A percentile compares a stretch with the other conserved stretches of the same genome.
These are phyloP conservation scores for Chaenocephalus aceratus DNA, from an alignment of 2,113 vertebrate species.

Conservation along the genomic window DNA sequence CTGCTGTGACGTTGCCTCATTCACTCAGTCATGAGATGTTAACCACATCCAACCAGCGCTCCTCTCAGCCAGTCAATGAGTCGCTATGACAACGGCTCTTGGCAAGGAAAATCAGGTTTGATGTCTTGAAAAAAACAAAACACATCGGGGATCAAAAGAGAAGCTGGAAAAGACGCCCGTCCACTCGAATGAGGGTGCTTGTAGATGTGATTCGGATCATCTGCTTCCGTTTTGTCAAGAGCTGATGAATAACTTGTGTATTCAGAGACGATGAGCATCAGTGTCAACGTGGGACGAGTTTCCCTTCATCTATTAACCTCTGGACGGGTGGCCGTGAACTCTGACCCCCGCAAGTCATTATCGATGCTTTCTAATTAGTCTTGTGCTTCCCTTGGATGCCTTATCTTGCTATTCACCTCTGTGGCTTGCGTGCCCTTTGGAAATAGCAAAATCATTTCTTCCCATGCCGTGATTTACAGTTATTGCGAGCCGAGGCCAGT, in stretches of 20 bases:
- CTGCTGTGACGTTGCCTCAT: constrained; percentile 42
- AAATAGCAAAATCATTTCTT: constrained; percentile 79
- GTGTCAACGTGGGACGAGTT: constrained; percentile 52
- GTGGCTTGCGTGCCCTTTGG: constrained; percentile 61
- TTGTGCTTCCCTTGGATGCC: constrained; percentile 65
- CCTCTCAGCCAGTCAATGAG: constrained; percentile 49
- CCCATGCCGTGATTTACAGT: constrained; percentile 78
- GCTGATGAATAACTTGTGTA: constrained; percentile 55
- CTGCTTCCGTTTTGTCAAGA: constrained; percentile 39
- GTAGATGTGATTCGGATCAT: constrained; percentile 47
- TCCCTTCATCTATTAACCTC: constrained; percentile 75
- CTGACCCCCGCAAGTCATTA: constrained; percentile 55
- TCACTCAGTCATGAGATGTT: constrained; percentile 53
- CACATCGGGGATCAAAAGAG: constrained; percentile 10
- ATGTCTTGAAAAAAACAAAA: constrained; percentile 48
- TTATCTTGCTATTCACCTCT: constrained; percentile 61
- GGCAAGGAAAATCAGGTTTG: constrained; percentile 54
- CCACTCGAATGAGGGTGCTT: constrained; percentile 25
- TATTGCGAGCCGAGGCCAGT: constrained; percentile 61
- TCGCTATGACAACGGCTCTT: constrained; percentile 70
- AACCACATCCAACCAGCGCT: constrained; percentile 30
- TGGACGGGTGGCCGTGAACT: constrained; percentile 56
- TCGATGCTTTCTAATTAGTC: constrained; percentile 77
- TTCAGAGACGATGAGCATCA: constrained; percentile 41
- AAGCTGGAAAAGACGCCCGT: background rate